These are phyloP conservation scores for Acheta domesticus DNA, from an alignment of 2,888 invertebrate genomes.

Conservation along the genomic window DNA sequence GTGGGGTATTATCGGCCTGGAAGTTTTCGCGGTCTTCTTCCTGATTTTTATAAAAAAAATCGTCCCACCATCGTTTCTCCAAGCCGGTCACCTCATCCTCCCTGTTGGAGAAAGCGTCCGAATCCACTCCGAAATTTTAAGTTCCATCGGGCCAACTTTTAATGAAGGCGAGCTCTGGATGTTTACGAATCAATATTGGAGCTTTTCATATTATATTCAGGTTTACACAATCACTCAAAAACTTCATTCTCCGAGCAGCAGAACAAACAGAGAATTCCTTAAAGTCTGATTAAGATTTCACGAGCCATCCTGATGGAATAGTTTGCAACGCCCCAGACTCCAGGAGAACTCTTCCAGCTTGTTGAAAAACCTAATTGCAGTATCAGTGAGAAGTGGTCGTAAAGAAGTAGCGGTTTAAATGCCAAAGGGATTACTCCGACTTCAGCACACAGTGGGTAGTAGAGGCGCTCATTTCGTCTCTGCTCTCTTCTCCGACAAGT, in stretches of 20 bases:
- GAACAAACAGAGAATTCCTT: neutral
- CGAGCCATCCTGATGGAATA: neutral
- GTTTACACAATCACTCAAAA: conserved; percentile 9
- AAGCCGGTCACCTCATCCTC: too few species aligned
- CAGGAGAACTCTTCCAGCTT: neutral
- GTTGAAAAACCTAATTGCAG: neutral
- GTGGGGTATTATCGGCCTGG: too few species aligned
- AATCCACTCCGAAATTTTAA: neutral
- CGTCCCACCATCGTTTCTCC: too few species aligned
- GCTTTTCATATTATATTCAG: neutral
- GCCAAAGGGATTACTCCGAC: neutral
- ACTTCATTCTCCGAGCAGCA: conserved; percentile 4
- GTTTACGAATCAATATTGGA: conserved; percentile 6
- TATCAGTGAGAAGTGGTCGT: neutral
- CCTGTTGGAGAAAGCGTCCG: neutral
- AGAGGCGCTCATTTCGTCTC: too few species aligned
- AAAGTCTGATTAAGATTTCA: conserved; percentile 1
- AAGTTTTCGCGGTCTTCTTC: too few species aligned
- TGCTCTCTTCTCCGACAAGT: too few species aligned
- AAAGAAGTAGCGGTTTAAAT: neutral
- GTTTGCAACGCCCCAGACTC: neutral
- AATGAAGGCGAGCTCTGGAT: neutral
- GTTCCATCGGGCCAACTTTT: neutral
- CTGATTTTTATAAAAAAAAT: too few species aligned
- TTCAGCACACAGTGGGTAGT: too few species aligned